Evolutionary conservation across 2,888 invertebrate species (phyloP).

Genomic region (Aphidoletes aphidimyza): DNA sequence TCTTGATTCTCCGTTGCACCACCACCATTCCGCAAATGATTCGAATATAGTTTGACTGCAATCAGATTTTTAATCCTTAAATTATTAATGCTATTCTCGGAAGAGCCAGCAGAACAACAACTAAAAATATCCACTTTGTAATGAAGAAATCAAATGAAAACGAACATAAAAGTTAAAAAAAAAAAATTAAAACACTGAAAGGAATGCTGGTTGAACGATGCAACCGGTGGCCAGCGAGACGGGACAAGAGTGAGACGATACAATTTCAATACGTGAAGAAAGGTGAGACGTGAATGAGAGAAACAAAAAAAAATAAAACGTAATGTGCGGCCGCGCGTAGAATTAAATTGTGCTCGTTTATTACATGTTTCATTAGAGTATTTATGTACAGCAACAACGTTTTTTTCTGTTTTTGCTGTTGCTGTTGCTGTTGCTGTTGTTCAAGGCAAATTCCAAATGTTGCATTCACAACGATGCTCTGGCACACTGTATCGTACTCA

Average conservation of each 20-base stretch:
- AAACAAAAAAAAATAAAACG: slow-evolving; percentile 40
- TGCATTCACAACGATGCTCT: background rate
- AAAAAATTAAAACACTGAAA: background rate
- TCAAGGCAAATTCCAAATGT: background rate
- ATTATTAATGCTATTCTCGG: slow-evolving; percentile 10
- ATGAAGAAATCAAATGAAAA: slow-evolving; percentile 19
- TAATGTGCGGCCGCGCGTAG: slow-evolving; percentile 34
- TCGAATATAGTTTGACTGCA: background rate
- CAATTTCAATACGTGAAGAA: background rate
- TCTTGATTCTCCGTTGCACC: no score
- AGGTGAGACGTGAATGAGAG: slow-evolving; percentile 17
- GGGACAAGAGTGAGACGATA: background rate
- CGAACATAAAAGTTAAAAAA: background rate
- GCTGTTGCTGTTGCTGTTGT: background rate
- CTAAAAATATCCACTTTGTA: background rate
- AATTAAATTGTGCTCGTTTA: slow-evolving; percentile 42
- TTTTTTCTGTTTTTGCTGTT: background rate
- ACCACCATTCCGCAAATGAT: background rate
- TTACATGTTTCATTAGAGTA: slow-evolving; percentile 49
- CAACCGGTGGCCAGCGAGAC: background rate
- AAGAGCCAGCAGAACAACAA: background rate
- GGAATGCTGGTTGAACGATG: background rate
- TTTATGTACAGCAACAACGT: slow-evolving; percentile 17
- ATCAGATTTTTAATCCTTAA: background rate
- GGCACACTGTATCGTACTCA: background rate